Base-by-base conservation (phyloP, 2,888 invertebrate genomes). In the Agriotes lineatus region DNA sequence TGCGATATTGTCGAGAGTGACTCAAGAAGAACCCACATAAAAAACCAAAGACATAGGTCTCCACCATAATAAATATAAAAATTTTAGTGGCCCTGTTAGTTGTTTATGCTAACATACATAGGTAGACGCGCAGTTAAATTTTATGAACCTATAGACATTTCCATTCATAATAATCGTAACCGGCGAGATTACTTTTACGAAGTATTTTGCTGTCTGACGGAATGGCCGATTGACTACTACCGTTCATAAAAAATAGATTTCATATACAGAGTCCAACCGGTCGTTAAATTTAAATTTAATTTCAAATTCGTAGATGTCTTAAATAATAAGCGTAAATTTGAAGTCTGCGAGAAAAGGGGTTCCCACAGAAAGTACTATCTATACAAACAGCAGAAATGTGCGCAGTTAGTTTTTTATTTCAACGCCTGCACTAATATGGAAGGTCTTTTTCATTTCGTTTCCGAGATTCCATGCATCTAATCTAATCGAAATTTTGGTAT, bases 11-110 rank as follows among this genome's bases (percentile, higher is more conserved):
- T 39, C 39, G 20, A 50, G 39, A 37, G 25, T 48, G 39, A 30
- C 18, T 22, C 18, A 42, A 50, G 39, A 35, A 39, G 52, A 50
- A 59, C 39, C 16, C 50, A 12, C 33, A 52, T 52, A 52, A 52
- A 52, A 63, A 68, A 58, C 52, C 52, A 67, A 72, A 72, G 69
- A 72, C 70, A 72, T 67, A 72, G 70, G 66, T 72, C 72, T 67
- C 64, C 22, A 62, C 57, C 37, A 57, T 60, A 72, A 69, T 72
- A 74, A 74, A 72, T 69, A 71, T 71, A 70, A 73, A 73, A 69
- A 70, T 70, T 71, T 73, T 71, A 73, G 67, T 70, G 60, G 69
- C 52, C 45, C 59, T 35, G 48, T 30, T 58, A 54, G 61, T 35
- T 59, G 63, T 66, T 68, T 63, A 67, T 62, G 56, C 58, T 68